phyloP scores from a whole-genome alignment of 2,113 vertebrate species.

The Aegithalos caudatus region DNA sequence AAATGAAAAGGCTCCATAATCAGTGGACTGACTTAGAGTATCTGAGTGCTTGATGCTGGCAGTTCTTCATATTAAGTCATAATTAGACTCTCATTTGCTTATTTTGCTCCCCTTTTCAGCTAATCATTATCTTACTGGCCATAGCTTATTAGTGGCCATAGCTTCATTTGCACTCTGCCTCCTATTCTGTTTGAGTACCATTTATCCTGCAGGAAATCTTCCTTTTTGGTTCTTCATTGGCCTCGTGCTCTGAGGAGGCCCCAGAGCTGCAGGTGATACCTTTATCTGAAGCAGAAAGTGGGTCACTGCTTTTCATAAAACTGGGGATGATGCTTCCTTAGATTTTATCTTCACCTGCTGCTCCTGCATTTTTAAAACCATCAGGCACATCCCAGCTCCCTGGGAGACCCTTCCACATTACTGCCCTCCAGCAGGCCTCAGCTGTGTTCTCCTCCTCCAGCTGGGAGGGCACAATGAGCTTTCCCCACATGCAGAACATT shows the following conservation, averaged over 20 bases:
- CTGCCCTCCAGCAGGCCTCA: conserved; percentile 19
- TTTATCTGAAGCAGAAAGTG: conserved; percentile 9
- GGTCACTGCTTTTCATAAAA: conserved; percentile 4
- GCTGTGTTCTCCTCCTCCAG: background rate
- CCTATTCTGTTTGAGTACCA: background rate
- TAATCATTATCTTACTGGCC: background rate
- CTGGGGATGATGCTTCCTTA: background rate
- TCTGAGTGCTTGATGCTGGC: background rate
- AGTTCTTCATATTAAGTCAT: background rate
- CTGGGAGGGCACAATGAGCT: conserved; percentile 2
- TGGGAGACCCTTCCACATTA: background rate
- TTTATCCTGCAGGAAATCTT: background rate
- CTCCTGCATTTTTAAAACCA: conserved; percentile 33
- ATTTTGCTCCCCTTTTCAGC: background rate
- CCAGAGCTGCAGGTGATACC: background rate
- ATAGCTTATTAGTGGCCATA: background rate
- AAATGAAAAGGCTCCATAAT: background rate
- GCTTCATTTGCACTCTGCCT: background rate
- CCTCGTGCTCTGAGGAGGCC: background rate
- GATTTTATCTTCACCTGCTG: conserved; percentile 4
- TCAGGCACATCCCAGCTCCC: background rate
- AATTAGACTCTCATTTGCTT: background rate
- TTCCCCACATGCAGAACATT: background rate
- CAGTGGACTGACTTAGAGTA: background rate
- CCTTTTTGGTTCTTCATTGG: background rate